Evolutionary conservation across 2,888 invertebrate species (phyloP).

Genomic region (Keiferia lycopersicella): DNA sequence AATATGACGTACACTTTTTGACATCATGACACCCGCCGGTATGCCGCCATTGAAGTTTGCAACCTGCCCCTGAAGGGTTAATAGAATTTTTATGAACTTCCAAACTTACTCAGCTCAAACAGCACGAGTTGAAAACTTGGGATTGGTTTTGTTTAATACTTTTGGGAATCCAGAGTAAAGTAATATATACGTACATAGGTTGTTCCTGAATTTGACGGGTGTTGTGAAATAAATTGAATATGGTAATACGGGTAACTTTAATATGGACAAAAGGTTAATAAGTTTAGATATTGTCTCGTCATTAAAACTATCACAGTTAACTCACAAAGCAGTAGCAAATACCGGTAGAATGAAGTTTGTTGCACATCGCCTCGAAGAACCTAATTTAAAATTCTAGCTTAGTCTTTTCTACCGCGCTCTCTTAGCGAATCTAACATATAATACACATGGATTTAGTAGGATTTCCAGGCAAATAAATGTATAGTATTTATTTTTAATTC

Average conservation of each 20-base stretch:
- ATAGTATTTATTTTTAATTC: too few species aligned
- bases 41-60: conserved; percentile 40
- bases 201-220: conserved; percentile 12
- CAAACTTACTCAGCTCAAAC: conserved; percentile 36
- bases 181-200: conserved; percentile 24
- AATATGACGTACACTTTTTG: conserved; percentile 4
- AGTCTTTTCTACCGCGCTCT: too few species aligned
- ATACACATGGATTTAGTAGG: too few species aligned
- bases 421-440: too few species aligned
- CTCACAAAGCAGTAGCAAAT: too few species aligned
- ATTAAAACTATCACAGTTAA: too few species aligned
- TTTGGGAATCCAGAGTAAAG: conserved; percentile 18
- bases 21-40: conserved; percentile 41
- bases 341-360: too few species aligned
- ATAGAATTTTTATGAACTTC: conserved; percentile 58
- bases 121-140: conserved; percentile 32
- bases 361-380: too few species aligned
- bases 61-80: conserved; percentile 42
- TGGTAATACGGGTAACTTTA: conserved; percentile 5
- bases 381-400: too few species aligned
- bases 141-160: conserved; percentile 34
- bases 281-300: background rate
- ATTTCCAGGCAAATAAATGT: too few species aligned
- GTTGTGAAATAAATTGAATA: conserved; percentile 6
- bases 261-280: background rate